These are phyloP conservation scores for Drosophila equinoxialis DNA, from an alignment of 1,140 invertebrate species.

Conservation along the genomic window DNA sequence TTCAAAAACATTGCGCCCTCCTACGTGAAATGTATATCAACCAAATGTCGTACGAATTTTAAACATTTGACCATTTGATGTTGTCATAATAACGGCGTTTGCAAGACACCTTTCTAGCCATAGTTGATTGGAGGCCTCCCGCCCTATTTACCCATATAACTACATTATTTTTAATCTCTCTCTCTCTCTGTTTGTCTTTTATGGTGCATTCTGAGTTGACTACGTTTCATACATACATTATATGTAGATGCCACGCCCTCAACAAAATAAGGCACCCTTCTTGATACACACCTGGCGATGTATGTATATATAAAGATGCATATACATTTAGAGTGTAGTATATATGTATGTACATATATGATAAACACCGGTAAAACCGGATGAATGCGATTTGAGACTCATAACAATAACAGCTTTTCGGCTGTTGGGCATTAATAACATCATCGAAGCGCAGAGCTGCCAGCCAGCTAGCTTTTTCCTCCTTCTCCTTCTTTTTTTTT, in stretches of 20 bases:
- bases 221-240: conserved; percentile 23
- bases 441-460: conserved; percentile 49
- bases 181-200: conserved; percentile 4
- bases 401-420: conserved; percentile 66
- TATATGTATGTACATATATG: conserved; percentile 29
- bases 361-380: conserved; percentile 67
- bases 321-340: background rate
- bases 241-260: conserved; percentile 25
- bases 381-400: conserved; percentile 62
- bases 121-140: background rate
- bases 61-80: conserved; percentile 23
- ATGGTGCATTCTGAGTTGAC: conserved; percentile 37
- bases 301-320: conserved; percentile 17
- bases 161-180: conserved; percentile 15
- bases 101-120: conserved; percentile 50
- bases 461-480: too few relatives aligned
- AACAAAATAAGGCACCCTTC: conserved; percentile 8
- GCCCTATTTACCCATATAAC: conserved; percentile 52
- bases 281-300: background rate
- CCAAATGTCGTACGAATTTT: conserved; percentile 28
- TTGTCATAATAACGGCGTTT: conserved; percentile 68
- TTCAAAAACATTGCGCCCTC: conserved; percentile 39
- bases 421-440: conserved; percentile 59
- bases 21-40: conserved; percentile 47
- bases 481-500: too few relatives aligned